These are phyloP conservation scores for Chlorocebus sabaeus DNA, from an alignment of 2,113 vertebrate species.

Conservation along the genomic window DNA sequence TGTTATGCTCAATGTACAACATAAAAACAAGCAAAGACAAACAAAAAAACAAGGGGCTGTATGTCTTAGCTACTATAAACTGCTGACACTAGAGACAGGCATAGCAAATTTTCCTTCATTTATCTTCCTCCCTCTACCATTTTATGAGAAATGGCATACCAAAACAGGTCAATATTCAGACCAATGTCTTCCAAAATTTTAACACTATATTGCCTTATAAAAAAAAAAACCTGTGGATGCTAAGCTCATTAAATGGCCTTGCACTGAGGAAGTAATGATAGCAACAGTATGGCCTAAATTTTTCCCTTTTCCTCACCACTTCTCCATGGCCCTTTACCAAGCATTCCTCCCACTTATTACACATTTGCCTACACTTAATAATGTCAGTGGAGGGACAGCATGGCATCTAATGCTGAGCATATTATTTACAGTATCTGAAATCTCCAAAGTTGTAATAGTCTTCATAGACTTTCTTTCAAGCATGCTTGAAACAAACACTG, in stretches of 20 bases:
- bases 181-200: conserved; percentile 3
- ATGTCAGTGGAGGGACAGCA: not conserved
- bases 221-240: not conserved
- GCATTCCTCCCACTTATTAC: not conserved
- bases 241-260: conserved; percentile 24
- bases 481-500: not conserved
- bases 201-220: not conserved
- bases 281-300: not conserved
- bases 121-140: not conserved
- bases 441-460: not conserved
- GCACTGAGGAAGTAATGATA: conserved; percentile 4
- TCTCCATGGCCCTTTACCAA: not conserved
- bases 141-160: not conserved
- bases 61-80: conserved; percentile 39
- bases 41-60: conserved; percentile 42
- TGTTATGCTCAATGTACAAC: conserved; percentile 67
- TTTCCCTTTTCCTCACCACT: conserved; percentile 20
- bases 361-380: not conserved
- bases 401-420: not conserved
- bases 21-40: conserved; percentile 78
- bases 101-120: not conserved
- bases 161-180: not conserved
- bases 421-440: not conserved
- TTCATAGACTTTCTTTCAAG: not conserved
- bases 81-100: not conserved